Evolutionary conservation across 2,113 vertebrate species (phyloP).

Genomic region (Lanius ludovicianus): DNA sequence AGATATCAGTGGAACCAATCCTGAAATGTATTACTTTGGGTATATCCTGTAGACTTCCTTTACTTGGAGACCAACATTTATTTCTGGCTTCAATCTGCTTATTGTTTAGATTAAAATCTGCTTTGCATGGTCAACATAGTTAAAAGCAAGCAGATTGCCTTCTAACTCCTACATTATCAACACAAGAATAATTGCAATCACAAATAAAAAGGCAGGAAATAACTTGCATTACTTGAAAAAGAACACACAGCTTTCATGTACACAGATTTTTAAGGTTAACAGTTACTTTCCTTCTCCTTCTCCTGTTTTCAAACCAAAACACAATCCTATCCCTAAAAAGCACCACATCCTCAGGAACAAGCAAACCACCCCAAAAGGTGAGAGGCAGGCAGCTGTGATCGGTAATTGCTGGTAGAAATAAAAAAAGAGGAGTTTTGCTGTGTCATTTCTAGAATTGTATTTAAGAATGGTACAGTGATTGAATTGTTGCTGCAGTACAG

Average conservation of each 20-base stretch:
- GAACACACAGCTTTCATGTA: not conserved
- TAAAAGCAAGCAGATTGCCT: not conserved
- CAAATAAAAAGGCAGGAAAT: conserved; percentile 51
- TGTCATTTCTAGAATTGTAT: not conserved
- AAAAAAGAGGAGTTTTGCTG: not conserved
- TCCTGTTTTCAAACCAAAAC: not conserved
- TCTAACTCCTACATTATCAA: not conserved
- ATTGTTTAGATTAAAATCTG: conserved; percentile 40
- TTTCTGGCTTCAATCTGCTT: conserved; percentile 25
- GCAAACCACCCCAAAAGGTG: not conserved
- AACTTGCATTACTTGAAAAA: not conserved
- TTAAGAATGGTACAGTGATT: not conserved
- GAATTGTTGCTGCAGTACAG: not conserved
- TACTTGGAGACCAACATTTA: not conserved
- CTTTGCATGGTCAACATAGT: not conserved
- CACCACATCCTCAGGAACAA: not conserved
- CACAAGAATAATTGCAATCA: not conserved
- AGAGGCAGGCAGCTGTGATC: not conserved
- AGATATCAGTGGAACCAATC: not conserved
- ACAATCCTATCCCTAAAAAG: not conserved
- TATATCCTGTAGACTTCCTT: not conserved
- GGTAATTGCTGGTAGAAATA: not conserved
- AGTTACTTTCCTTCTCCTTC: not conserved
- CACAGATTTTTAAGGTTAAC: not conserved
- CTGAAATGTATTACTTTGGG: not conserved